Percentiles rank a stretch among this genome's conserved stretches.
These are phyloP conservation scores for Tinea trinotella DNA, from an alignment of 2,888 invertebrate species.

Conservation along the genomic window DNA sequence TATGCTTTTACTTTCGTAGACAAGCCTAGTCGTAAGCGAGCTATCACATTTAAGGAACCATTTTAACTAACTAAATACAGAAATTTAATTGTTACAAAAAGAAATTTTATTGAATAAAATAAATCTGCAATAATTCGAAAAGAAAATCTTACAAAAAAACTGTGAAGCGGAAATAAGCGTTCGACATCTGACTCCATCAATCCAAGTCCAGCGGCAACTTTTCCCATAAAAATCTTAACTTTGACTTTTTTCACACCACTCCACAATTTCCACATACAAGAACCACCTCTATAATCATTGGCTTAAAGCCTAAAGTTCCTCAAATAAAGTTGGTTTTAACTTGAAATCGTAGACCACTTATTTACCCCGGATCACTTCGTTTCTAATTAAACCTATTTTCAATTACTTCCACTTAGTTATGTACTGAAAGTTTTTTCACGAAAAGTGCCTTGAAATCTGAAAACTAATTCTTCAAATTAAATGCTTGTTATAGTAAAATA, in stretches of 20 bases:
- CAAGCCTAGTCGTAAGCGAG: too few relatives aligned
- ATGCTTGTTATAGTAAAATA: too few relatives aligned
- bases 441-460: too few relatives aligned
- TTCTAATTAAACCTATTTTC: conserved; percentile 12
- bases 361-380: background rate
- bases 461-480: too few relatives aligned
- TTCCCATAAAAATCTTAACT: conserved; percentile 8
- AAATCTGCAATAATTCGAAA: too few relatives aligned
- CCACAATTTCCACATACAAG: background rate
- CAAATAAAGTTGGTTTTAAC: background rate
- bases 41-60: too few relatives aligned
- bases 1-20: too few relatives aligned
- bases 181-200: background rate
- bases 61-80: too few relatives aligned
- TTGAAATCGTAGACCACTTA: conserved; percentile 1
- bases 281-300: background rate
- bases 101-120: too few relatives aligned
- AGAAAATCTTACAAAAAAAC: too few relatives aligned
- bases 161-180: too few relatives aligned
- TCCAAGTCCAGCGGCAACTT: background rate
- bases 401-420: background rate
- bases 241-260: conserved; percentile 4
- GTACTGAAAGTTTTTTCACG: background rate
- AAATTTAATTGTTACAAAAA: too few relatives aligned
- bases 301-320: background rate